A percentile compares a stretch with the other conserved stretches of the same genome.
Conservation (phyloP, 2,113 vertebrate species). For the Mustela lutreola region DNA sequence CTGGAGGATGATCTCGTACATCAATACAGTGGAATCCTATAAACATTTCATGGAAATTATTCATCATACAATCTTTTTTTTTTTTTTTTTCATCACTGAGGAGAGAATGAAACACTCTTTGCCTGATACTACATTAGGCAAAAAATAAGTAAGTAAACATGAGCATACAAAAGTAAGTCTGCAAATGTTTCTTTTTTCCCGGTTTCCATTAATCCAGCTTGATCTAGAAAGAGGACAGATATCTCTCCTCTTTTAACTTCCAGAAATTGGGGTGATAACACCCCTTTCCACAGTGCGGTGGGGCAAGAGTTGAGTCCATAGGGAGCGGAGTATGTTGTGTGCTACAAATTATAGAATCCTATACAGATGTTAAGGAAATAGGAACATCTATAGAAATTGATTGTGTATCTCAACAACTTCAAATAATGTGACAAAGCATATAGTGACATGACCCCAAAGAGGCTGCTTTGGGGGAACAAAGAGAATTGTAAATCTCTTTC, state of each 20-base stretch:
- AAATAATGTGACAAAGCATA: background rate
- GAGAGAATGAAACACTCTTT: background rate
- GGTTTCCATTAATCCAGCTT: background rate
- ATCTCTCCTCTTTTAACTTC: background rate
- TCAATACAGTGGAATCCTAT: background rate
- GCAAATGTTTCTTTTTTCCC: too few species aligned
- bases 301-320: background rate
- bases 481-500: background rate
- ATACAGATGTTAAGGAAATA: background rate
- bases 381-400: background rate
- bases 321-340: too few species aligned
- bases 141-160: background rate
- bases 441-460: background rate
- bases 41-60: background rate
- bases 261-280: background rate
- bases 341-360: background rate
- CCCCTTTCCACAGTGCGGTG: fast-evolving
- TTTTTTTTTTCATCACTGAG: background rate
- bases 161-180: background rate
- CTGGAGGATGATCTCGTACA: background rate
- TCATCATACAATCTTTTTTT: background rate
- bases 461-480: background rate
- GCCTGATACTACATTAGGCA: background rate
- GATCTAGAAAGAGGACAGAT: background rate
- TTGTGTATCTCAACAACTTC: background rate